Base-by-base conservation (phyloP, 1,140 invertebrate species). In the Diachasma alloeum region DNA sequence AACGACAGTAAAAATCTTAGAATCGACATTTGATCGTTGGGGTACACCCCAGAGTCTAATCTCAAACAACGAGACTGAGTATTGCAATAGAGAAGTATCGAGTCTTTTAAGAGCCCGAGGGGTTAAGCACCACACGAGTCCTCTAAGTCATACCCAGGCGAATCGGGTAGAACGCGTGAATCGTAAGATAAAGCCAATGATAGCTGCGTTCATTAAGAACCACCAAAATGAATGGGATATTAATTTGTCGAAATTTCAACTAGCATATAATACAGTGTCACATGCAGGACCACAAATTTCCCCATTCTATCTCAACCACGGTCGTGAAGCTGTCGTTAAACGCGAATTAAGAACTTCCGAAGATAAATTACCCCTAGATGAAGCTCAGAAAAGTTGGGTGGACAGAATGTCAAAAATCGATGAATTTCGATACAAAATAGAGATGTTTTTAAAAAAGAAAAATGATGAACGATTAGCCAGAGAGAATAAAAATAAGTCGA, bases 1-100 rank as follows among this genome's bases (percentile, higher is more conserved):
- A 37, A 69, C 8, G 1, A 42, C 78, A 0, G 76, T 71, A 0
- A 72, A 69, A 69, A n/a, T 39, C 13, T 44, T 78, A 5, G 17
- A 78, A n/a, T n/a, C n/a, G n/a, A n/a, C n/a, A 42, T 76, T 78
- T 15, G 73, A 76, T 44, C 42, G 71, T 4, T 79, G 74, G 78
- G 74, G 74, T 0, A 70, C 63, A 2, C 78, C 74, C 0, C 22
- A 79, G 8, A 42, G 68, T 15, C 13, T 79, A n/a, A 67, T 79
- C 26, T 19, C 53, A 0, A 70, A 79, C 67, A 79, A 74, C 44
- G 70, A 74, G 2, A 72, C 0, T 0, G 78, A 80, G 53, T 80
- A 74, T 24, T 3, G 70, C 0, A 78, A 80, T 71, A 78, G 56
- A 71, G 79, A 78, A 0, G 79, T 80, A 4, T 36, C 13, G 10